Base-by-base conservation (phyloP, 2,797 vertebrate genomes). In the Coregonus suidteri region DNA sequence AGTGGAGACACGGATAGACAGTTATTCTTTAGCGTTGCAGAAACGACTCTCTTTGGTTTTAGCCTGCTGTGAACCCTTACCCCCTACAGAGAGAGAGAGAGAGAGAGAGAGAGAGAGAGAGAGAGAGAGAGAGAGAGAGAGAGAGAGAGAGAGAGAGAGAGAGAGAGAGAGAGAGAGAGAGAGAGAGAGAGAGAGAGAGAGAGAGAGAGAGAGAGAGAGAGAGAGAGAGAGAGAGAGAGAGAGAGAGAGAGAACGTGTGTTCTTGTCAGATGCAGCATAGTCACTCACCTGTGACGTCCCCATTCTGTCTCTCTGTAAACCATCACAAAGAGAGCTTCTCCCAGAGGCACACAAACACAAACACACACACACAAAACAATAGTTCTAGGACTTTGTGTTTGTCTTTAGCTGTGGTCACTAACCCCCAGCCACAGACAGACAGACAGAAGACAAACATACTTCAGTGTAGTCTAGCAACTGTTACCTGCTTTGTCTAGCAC, bases 231-330 rank as follows among this genome's bases (percentile, higher is more conserved):
- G 11, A 14, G 30, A 15, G 15, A 31, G 11, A 14, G 64, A 18
- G 16, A 56, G 34, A 15, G 9, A 15, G 20, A 18, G 75, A 47
- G 74, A 71, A 76, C 59, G 80, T 62, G 66, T 67, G 74, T 74
- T 86, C 83, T 84, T 91, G 90, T 92, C 91, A 92, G 85, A 88
- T 88, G 85, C 82, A 86, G 87, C 79, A 87, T 83, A 91, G 84
- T 89, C 91, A 88, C 83, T 92, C 91, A 92, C 91, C 89, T 92
- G 90, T 92, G 90, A 93, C 88, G 89, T 93, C 91, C 92, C 91
- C 91, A 93, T 92, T 93, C 91, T 93, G 91, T 93, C 92, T 91
- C 83, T 84, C 85, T 86, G 84, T 92, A 88, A 89, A 81, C 83
- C 87, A 62, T 92, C 91, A 90, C 82, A 76, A 82, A 88, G 85